Evolutionary conservation across 2,888 invertebrate species (phyloP).

Genomic region (Athripsodes cinereus): DNA sequence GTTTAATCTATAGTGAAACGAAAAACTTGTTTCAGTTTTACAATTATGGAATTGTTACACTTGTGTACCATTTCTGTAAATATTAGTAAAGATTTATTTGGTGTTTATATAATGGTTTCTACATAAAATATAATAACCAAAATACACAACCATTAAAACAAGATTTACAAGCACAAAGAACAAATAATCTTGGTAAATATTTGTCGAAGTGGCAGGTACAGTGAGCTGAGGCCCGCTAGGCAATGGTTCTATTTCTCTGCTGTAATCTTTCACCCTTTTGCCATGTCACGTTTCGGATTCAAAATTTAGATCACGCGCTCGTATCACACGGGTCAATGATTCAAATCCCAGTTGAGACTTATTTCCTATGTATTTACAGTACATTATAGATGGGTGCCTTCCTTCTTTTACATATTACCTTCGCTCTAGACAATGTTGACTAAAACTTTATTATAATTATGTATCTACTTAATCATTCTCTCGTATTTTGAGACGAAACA

Average conservation of each 20-base stretch:
- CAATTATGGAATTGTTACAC: too few species aligned
- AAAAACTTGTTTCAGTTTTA: too few species aligned
- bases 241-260: not conserved
- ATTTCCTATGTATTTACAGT: not conserved
- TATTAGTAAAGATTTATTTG: not conserved
- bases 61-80: not conserved
- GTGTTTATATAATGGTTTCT: not conserved
- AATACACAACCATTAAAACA: too few species aligned
- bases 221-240: not conserved
- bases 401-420: too few species aligned
- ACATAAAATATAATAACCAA: not conserved
- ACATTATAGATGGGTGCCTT: too few species aligned
- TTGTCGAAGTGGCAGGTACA: not conserved
- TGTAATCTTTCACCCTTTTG: constrained; percentile 1
- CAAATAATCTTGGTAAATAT: not conserved
- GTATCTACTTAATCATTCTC: too few species aligned
- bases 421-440: too few species aligned
- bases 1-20: too few species aligned
- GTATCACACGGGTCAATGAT: constrained; percentile 6
- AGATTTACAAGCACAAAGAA: too few species aligned
- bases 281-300: constrained; percentile 4
- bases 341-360: constrained; percentile 2
- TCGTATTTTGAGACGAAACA: too few species aligned
- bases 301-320: constrained; percentile 2
- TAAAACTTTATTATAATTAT: too few species aligned